Base-by-base conservation (phyloP, 2,888 invertebrate genomes). In the Eristalis arbustorum region DNA sequence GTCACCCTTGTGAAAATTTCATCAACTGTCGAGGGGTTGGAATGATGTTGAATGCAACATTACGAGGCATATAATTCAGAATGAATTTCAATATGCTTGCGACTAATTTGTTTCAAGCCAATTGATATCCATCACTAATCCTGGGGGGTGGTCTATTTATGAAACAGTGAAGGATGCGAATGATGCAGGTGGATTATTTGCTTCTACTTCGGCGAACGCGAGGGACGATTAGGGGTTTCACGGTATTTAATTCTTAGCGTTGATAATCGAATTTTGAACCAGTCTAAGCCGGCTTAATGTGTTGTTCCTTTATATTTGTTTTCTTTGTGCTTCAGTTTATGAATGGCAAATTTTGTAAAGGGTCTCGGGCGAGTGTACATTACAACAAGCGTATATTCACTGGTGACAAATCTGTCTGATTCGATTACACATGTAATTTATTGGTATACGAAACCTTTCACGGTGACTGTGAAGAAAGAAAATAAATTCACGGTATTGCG, bases 81-180 rank as follows among this genome's bases (percentile, higher is more conserved):
- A 83, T 82, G 78, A 83, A 83, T 84, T 84, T 85, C 89, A 88
- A 88, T 88, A 88, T 91, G 89, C 90, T 91, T 90, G 91, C 89
- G 87, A 87, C 78, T 87, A 91, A 91, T 92, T 92, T 89, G 91
- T 89, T 89, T 88, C 90, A 91, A 82, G 88, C 88, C 88, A 87
- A 79, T 88, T 88, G 88, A 88, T 88, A 84, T 89, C 88, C 89
- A 77, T 89, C 73, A 61, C 89, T 90, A 92, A 92, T 89, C 90
- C 79, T 69, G 76, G 88, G 74, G 92, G 92, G 92, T 92, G 91
- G 92, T 92, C 92, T 92, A 90, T 92, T 92, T 91, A 89, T 89
- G 88, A 90, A 89, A 90, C 88, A 72, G 61, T 84, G 56, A 72
- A 76, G 73, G 40, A 78, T 59, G 63, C 40, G 56, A 37, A 73